phyloP scores from a whole-genome alignment of 2,797 vertebrate genomes.

The Tachyglossus aculeatus region DNA sequence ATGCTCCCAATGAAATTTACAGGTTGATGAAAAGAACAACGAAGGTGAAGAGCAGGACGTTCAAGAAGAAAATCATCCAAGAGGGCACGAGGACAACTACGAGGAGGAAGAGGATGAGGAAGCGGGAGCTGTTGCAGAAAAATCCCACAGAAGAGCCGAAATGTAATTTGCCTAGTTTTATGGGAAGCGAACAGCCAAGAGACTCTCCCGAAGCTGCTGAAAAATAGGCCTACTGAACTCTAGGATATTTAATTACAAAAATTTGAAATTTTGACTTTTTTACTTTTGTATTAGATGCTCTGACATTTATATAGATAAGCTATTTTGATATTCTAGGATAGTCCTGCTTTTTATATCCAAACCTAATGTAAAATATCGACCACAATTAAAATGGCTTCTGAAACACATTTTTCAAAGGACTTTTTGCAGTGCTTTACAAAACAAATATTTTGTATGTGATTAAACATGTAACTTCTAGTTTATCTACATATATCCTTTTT shows the following conservation, averaged over 20 bases:
- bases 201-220: conserved; percentile 31
- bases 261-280: conserved; percentile 57
- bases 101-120: conserved; percentile 85
- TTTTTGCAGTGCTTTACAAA: conserved; percentile 9
- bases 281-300: conserved; percentile 73
- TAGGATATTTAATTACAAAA: conserved; percentile 62
- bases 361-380: conserved; percentile 56
- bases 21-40: conserved; percentile 74
- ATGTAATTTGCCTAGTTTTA: conserved; percentile 77
- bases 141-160: conserved; percentile 84
- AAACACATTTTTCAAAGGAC: conserved; percentile 16
- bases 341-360: conserved; percentile 73
- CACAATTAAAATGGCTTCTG: background rate
- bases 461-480: background rate
- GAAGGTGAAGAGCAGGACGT: conserved; percentile 71
- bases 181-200: background rate
- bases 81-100: conserved; percentile 86
- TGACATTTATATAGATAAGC: conserved; percentile 70
- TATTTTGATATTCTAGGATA: conserved; percentile 78
- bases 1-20: background rate
- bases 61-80: conserved; percentile 69
- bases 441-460: conserved; percentile 24
- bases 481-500: background rate
- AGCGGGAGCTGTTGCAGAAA: conserved; percentile 71
- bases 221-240: conserved; percentile 48